A percentile compares a stretch with the other conserved stretches of the same genome.
These are phyloP conservation scores for Illadopsis cleaveri DNA, from an alignment of 2,113 vertebrate species.

Conservation along the genomic window DNA sequence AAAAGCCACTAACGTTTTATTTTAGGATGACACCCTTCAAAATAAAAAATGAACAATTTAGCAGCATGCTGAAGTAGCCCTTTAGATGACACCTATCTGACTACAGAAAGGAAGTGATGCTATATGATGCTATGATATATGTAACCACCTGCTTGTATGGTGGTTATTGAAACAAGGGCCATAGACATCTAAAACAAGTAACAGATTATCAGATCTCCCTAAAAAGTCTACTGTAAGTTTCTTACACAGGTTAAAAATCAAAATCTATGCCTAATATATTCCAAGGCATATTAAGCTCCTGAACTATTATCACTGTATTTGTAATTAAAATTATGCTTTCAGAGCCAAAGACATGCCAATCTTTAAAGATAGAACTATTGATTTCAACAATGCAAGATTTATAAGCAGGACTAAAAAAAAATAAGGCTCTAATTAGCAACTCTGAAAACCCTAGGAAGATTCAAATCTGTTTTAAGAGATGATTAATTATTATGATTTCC, in stretches of 20 bases:
- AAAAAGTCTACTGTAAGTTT: neutral
- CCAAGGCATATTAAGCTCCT: neutral
- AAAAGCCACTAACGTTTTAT: neutral
- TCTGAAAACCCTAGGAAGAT: neutral
- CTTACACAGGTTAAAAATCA: neutral
- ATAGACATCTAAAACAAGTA: neutral
- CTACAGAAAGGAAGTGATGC: neutral
- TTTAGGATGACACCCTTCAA: neutral
- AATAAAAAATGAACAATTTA: neutral
- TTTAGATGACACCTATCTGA: neutral
- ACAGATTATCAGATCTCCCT: neutral
- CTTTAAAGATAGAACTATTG: neutral
- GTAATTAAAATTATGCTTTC: neutral
- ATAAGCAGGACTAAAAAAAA: neutral
- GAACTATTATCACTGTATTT: neutral
- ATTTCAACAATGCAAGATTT: neutral
- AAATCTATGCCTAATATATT: neutral
- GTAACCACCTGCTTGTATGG: neutral
- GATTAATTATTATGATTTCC: neutral
- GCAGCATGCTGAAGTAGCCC: neutral
- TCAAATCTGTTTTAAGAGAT: neutral
- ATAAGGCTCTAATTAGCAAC: neutral
- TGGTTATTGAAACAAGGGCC: neutral
- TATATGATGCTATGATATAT: neutral
- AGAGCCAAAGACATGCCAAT: neutral